These are phyloP conservation scores for Ruditapes philippinarum DNA, from an alignment of 1,140 invertebrate genomes.

Conservation along the genomic window DNA sequence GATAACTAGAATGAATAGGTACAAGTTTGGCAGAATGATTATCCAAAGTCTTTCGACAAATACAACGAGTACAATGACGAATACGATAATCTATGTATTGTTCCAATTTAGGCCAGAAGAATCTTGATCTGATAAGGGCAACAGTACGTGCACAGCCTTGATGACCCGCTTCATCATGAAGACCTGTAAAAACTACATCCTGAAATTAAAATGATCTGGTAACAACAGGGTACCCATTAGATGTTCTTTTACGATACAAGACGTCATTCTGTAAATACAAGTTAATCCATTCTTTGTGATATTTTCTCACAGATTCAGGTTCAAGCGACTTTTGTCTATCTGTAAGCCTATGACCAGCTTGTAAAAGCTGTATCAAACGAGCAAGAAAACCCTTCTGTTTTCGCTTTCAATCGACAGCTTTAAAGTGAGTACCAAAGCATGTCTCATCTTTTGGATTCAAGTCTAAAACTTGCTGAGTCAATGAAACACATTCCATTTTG, in stretches of 20 bases:
- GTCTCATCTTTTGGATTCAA: neutral
- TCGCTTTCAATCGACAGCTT: neutral
- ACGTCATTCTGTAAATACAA: slow-evolving; percentile 19
- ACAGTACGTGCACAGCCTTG: neutral
- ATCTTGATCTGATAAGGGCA: neutral
- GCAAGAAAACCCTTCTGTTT: neutral
- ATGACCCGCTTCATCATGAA: slow-evolving; percentile 61
- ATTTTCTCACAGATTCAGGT: slow-evolving; percentile 8
- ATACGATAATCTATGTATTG: neutral
- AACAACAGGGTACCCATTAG: neutral
- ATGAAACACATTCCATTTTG: neutral
- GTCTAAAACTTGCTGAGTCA: neutral
- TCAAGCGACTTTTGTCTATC: too few relatives aligned
- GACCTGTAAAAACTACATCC: slow-evolving; percentile 17
- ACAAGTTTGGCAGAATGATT: slow-evolving; percentile 4
- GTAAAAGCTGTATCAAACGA: neutral
- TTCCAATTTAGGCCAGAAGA: slow-evolving; percentile 59
- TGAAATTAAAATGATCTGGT: neutral
- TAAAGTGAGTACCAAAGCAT: neutral
- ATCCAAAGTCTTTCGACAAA: slow-evolving; percentile 20
- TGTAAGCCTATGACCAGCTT: slow-evolving; percentile 1
- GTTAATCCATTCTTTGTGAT: slow-evolving; percentile 32
- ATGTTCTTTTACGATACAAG: slow-evolving; percentile 17
- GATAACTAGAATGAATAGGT: neutral
- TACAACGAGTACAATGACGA: neutral